These are phyloP conservation scores for Baronia brevicornis DNA, from an alignment of 2,888 invertebrate genomes.

Conservation along the genomic window DNA sequence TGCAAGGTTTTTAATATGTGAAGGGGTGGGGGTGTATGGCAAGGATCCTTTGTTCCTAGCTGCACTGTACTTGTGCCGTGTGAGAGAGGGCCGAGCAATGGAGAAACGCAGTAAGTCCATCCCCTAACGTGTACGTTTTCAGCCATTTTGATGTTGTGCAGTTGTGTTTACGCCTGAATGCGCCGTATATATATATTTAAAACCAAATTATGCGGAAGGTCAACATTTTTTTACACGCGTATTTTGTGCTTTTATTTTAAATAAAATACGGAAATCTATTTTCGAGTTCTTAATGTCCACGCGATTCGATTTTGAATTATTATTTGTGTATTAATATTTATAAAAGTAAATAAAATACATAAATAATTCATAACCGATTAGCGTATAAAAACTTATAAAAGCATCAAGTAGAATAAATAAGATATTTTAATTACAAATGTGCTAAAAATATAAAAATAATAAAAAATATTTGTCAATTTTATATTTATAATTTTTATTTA, in stretches of 20 bases:
- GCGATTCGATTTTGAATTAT: too few relatives aligned
- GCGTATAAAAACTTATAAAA: too few relatives aligned
- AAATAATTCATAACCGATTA: too few relatives aligned
- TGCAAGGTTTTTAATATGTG: conserved; percentile 19
- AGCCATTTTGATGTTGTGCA: conserved; percentile 28
- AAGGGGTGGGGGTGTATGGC: conserved; percentile 20
- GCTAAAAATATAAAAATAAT: too few relatives aligned
- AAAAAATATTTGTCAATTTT: too few relatives aligned
- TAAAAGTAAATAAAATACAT: too few relatives aligned
- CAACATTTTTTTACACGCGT: not conserved
- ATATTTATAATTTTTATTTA: too few relatives aligned
- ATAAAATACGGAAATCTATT: not conserved
- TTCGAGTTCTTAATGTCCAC: too few relatives aligned
- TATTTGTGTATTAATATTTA: too few relatives aligned
- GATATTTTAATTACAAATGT: too few relatives aligned
- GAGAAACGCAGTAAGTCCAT: conserved; percentile 39
- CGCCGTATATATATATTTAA: conserved; percentile 2
- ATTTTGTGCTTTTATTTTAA: not conserved
- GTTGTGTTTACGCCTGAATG: conserved; percentile 9
- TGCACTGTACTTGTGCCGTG: conserved; percentile 31
- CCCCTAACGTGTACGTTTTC: conserved; percentile 21
- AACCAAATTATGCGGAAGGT: conserved; percentile 1
- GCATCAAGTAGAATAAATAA: too few relatives aligned
- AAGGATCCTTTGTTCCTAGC: conserved; percentile 42
- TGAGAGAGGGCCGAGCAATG: conserved; percentile 23